Conservation (phyloP, 2,113 vertebrate species). For the Lophura nycthemera region DNA sequence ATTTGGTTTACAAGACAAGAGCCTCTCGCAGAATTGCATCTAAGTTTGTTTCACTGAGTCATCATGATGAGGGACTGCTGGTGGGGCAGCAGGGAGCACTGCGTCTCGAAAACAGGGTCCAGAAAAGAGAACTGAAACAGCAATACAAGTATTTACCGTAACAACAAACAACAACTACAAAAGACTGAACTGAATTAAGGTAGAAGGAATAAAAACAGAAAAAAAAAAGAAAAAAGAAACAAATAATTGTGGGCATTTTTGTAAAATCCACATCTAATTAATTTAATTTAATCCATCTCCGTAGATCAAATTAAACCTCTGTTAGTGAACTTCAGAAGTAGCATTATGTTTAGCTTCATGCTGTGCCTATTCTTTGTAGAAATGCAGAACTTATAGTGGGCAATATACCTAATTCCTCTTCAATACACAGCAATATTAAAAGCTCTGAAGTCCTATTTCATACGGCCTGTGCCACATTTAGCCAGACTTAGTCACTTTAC, state of each 20-base stretch:
- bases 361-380: not conserved
- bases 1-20: not conserved
- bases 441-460: not conserved
- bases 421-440: not conserved
- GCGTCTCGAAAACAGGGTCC: not conserved
- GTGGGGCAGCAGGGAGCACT: not conserved
- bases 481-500: not conserved
- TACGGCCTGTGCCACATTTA: not conserved
- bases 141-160: not conserved
- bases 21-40: not conserved
- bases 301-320: not conserved
- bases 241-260: not conserved
- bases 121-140: not conserved
- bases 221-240: not conserved
- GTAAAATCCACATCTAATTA: not conserved
- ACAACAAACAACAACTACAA: not conserved
- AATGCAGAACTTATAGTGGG: not conserved
- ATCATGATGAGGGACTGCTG: not conserved
- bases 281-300: not conserved
- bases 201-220: not conserved
- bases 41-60: constrained; percentile 35
- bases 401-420: not conserved
- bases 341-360: not conserved
- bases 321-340: not conserved
- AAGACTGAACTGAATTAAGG: not conserved